phyloP scores from a whole-genome alignment of 2,113 vertebrate genomes.

The Peucedramus taeniatus region DNA sequence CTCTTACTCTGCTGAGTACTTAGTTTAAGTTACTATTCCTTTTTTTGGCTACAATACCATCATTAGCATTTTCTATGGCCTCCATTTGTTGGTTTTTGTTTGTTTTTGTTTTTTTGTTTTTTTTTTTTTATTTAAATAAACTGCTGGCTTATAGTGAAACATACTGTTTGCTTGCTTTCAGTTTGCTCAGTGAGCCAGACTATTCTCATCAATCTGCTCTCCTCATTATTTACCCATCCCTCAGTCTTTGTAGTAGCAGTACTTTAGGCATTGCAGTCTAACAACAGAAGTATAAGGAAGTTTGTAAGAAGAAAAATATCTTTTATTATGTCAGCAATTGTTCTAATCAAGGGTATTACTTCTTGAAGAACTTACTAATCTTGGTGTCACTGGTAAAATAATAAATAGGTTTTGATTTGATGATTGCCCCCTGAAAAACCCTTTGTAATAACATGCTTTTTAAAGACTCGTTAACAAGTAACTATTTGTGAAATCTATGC shows the following conservation, averaged over 20 bases:
- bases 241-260: not conserved
- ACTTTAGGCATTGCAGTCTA: not conserved
- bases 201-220: not conserved
- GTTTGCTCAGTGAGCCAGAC: not conserved
- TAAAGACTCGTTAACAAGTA: not conserved
- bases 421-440: not conserved
- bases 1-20: not conserved
- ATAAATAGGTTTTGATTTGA: not conserved
- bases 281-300: not conserved
- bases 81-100: not conserved
- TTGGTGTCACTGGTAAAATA: not conserved
- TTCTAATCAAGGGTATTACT: not conserved
- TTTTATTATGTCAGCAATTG: not conserved
- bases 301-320: not conserved
- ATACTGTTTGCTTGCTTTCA: not conserved
- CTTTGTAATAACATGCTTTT: not conserved
- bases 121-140: not conserved
- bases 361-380: not conserved
- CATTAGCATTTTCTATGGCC: not conserved
- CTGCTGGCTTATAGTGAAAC: not conserved
- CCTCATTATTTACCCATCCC: not conserved
- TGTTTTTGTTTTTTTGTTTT: too few relatives aligned
- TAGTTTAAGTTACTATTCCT: not conserved
- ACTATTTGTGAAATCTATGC: not conserved
- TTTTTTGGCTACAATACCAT: not conserved